Percentiles rank a stretch among this genome's conserved stretches.
phyloP scores from a whole-genome alignment of 2,113 vertebrate species.

The Takifugu bimaculatus region DNA sequence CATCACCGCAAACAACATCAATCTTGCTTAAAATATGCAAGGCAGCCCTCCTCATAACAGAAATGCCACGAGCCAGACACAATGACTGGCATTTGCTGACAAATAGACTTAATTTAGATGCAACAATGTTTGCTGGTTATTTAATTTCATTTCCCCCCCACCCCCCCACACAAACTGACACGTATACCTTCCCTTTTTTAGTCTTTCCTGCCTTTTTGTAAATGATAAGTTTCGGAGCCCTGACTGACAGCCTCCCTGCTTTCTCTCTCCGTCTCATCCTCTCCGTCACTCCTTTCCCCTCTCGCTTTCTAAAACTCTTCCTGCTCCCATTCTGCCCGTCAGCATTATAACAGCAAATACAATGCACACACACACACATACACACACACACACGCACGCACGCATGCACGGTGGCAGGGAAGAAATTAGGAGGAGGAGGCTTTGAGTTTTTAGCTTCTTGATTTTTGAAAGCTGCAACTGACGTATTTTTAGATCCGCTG shows the following conservation, averaged over 20 bases:
- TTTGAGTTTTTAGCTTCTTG: slow-evolving; percentile 38
- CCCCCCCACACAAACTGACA: slow-evolving; percentile 7
- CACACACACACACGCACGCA: slow-evolving; percentile 8
- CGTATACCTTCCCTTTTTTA: neutral
- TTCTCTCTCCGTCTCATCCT: slow-evolving; percentile 28
- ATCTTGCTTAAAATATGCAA: slow-evolving; percentile 42
- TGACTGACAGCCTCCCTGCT: slow-evolving; percentile 49
- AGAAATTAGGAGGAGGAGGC: slow-evolving; percentile 39
- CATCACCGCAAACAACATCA: slow-evolving; percentile 48
- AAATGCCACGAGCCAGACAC: slow-evolving; percentile 29
- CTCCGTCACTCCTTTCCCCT: slow-evolving; percentile 38
- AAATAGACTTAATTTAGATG: slow-evolving; percentile 53
- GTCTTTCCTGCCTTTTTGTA: slow-evolving; percentile 35
- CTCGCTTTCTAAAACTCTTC: slow-evolving; percentile 51
- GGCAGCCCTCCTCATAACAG: slow-evolving; percentile 20
- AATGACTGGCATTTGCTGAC: slow-evolving; percentile 49
- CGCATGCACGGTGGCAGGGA: slow-evolving; percentile 8
- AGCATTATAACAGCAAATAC: slow-evolving; percentile 63
- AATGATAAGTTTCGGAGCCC: slow-evolving; percentile 38
- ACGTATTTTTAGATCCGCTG: slow-evolving; percentile 21
- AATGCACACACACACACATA: slow-evolving; percentile 19
- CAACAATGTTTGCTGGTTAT: slow-evolving; percentile 26
- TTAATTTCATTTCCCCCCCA: slow-evolving; percentile 43
- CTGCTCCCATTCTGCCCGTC: slow-evolving; percentile 70
- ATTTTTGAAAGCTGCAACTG: slow-evolving; percentile 46